phyloP scores from a whole-genome alignment of 2,797 vertebrate genomes.

The Pseudochirops cupreus region DNA sequence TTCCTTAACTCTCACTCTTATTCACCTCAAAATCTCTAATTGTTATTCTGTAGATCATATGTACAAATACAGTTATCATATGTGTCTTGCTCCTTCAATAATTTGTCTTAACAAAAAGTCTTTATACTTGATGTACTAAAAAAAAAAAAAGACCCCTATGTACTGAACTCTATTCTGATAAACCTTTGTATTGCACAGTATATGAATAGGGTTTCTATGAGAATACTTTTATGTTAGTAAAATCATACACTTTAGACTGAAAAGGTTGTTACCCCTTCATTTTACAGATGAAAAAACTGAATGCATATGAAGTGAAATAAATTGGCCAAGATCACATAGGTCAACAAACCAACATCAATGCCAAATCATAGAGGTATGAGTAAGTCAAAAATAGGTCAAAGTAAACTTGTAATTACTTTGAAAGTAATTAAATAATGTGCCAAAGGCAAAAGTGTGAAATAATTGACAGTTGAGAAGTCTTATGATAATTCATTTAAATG shows the following conservation, averaged over 20 bases:
- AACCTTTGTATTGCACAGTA: background rate
- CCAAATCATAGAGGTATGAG: background rate
- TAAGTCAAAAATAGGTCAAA: background rate
- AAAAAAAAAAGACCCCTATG: background rate
- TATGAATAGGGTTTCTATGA: background rate
- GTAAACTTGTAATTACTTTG: constrained; percentile 12
- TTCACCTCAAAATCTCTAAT: background rate
- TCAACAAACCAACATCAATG: constrained; percentile 18
- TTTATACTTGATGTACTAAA: background rate
- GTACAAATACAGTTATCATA: background rate
- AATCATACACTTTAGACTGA: background rate
- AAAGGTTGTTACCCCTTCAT: background rate
- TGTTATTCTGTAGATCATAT: background rate
- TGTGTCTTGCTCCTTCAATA: background rate
- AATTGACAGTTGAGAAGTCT: background rate
- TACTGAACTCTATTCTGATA: background rate
- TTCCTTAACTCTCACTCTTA: background rate
- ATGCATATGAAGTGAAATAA: background rate
- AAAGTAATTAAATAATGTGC: constrained; percentile 34
- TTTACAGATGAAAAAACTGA: background rate
- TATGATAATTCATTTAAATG: constrained; percentile 37
- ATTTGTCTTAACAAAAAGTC: constrained; percentile 28
- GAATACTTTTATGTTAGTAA: background rate
- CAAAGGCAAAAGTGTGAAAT: constrained; percentile 10
- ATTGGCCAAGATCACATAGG: constrained; percentile 12